phyloP scores from a whole-genome alignment of 2,113 vertebrate species.

The Cebidichthys violaceus region DNA sequence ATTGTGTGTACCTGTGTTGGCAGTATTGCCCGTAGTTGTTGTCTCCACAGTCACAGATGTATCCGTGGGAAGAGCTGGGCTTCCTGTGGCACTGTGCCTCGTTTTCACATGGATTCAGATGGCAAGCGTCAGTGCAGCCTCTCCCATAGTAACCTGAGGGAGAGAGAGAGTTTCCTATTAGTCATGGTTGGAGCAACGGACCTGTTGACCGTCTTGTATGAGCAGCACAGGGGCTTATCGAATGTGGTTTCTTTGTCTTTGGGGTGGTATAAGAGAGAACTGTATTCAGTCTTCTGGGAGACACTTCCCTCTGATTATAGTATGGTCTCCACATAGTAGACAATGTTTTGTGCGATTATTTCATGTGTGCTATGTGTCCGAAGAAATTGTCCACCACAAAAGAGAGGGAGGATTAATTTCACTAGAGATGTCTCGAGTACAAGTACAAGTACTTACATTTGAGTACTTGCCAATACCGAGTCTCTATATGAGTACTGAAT shows the following conservation, averaged over 20 bases:
- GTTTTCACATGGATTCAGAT: constrained; percentile 97
- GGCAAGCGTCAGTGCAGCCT: constrained; percentile 91
- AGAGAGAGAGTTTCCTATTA: neutral
- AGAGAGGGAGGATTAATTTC: neutral
- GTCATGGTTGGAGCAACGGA: neutral
- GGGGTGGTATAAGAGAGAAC: neutral
- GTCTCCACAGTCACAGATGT: constrained; percentile 91
- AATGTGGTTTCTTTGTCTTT: neutral
- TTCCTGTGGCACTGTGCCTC: constrained; percentile 92
- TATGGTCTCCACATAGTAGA: too few relatives aligned
- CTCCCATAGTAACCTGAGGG: constrained; percentile 92
- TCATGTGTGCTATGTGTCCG: too few relatives aligned
- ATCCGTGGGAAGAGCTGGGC: constrained; percentile 88
- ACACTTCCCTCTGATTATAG: too few relatives aligned
- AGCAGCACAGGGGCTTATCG: neutral
- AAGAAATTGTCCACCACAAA: too few relatives aligned
- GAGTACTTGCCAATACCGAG: neutral
- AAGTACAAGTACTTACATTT: neutral
- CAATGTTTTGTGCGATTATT: too few relatives aligned
- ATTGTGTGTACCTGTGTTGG: constrained; percentile 89
- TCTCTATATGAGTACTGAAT: neutral
- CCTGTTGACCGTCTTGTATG: neutral
- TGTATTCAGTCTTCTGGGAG: too few relatives aligned
- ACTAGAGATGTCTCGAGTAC: too few relatives aligned
- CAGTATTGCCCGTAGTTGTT: constrained; percentile 97